phyloP scores from a whole-genome alignment of 1,140 invertebrate species.

The Homarus americanus region DNA sequence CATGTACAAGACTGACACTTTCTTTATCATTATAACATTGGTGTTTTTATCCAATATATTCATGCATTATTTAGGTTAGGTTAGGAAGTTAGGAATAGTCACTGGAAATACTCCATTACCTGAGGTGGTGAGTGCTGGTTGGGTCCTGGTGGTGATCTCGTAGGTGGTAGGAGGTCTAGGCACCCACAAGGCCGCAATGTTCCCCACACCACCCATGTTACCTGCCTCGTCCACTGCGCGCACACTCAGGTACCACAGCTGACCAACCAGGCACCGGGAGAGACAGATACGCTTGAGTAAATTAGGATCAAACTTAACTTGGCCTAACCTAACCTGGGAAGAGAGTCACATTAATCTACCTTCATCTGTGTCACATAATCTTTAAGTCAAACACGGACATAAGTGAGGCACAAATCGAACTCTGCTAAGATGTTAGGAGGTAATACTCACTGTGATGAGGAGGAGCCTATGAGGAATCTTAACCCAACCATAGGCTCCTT shows the following conservation, averaged over 20 bases:
- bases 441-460: too few relatives aligned
- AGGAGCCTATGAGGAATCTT: neutral
- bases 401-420: too few relatives aligned
- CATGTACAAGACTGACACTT: neutral
- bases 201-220: conserved; percentile 80
- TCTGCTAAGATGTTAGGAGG: too few relatives aligned
- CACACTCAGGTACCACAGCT: conserved; percentile 79
- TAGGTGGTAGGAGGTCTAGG: conserved; percentile 76
- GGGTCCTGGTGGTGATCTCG: conserved; percentile 59
- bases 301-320: too few relatives aligned
- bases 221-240: conserved; percentile 78
- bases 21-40: neutral
- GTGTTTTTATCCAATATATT: neutral
- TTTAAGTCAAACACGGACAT: too few relatives aligned
- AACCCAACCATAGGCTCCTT: neutral
- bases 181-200: conserved; percentile 80
- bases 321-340: neutral
- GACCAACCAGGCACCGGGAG: neutral
- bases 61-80: neutral
- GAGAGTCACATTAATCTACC: too few relatives aligned
- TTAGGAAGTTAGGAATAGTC: neutral
- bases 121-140: conserved; percentile 64
- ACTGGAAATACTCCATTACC: conserved; percentile 9
- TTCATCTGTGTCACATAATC: too few relatives aligned
- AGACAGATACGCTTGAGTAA: conserved; percentile 5